Conservation (phyloP, 2,888 invertebrate species). For the Ecdyonurus torrentis region DNA sequence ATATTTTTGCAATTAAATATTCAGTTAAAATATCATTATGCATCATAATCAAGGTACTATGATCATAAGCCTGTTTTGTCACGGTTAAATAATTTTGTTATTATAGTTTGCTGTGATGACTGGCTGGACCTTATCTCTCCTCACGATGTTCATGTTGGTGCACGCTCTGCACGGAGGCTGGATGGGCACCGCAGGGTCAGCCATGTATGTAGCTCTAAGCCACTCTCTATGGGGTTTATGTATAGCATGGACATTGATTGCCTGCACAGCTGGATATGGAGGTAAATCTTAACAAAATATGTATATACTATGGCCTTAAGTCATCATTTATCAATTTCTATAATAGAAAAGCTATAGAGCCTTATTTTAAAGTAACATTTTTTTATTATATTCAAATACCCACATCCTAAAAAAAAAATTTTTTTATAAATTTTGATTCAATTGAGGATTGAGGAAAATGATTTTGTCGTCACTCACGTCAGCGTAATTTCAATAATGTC, state of each 20-base stretch:
- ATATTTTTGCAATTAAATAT: neutral
- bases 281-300: too few relatives aligned
- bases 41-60: neutral
- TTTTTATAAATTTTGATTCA: too few relatives aligned
- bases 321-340: too few relatives aligned
- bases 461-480: too few relatives aligned
- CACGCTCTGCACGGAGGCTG: slow-evolving; percentile 23
- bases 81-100: neutral
- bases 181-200: slow-evolving; percentile 20
- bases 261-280: slow-evolving; percentile 28
- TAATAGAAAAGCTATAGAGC: too few relatives aligned
- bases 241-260: slow-evolving; percentile 28
- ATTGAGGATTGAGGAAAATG: too few relatives aligned
- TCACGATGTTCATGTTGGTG: slow-evolving; percentile 21
- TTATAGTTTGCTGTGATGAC: slow-evolving; percentile 17
- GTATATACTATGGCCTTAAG: too few relatives aligned
- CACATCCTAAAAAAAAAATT: too few relatives aligned
- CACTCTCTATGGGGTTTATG: slow-evolving; percentile 30
- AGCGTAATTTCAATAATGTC: too few relatives aligned
- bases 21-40: neutral
- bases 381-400: too few relatives aligned
- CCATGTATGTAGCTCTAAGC: slow-evolving; percentile 25
- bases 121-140: slow-evolving; percentile 22
- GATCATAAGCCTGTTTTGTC: neutral
- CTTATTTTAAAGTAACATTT: too few relatives aligned